Evolutionary conservation across 2,113 vertebrate species (phyloP).

Genomic region (Macquaria ambigua): DNA sequence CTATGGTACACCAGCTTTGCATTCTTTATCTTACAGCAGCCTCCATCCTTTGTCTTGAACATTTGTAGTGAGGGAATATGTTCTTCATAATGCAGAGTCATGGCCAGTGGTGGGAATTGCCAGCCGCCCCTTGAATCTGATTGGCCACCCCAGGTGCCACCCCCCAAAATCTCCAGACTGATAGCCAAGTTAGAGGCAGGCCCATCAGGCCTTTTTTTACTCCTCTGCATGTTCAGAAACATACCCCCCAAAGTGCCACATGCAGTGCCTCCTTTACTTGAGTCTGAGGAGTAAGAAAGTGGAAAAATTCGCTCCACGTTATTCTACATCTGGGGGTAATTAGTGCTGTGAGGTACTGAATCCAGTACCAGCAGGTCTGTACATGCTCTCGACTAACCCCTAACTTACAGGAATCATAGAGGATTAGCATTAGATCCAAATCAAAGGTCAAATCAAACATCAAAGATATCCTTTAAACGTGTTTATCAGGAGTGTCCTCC

Average conservation of each 20-base stretch:
- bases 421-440: background rate
- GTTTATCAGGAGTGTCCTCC: background rate
- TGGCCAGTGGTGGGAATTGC: conserved; percentile 11
- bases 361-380: background rate
- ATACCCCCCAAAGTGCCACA: background rate
- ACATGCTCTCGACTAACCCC: background rate
- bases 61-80: background rate
- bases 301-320: background rate
- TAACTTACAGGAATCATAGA: background rate
- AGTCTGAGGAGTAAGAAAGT: background rate
- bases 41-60: background rate
- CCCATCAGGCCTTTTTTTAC: conserved; percentile 6
- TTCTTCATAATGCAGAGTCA: conserved; percentile 12
- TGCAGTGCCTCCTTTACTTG: background rate
- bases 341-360: background rate
- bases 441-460: background rate
- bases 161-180: conserved; percentile 26
- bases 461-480: background rate
- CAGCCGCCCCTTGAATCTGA: conserved; percentile 46
- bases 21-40: background rate
- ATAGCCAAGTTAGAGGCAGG: conserved; percentile 2
- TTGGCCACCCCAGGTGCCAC: conserved; percentile 62
- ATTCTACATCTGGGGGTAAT: conserved; percentile 32
- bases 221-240: background rate
- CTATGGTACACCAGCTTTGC: background rate